A percentile compares a stretch with the other conserved stretches of the same genome.
Evolutionary conservation across 2,797 vertebrate genomes (phyloP).

Genomic region (Propithecus perrieri): DNA sequence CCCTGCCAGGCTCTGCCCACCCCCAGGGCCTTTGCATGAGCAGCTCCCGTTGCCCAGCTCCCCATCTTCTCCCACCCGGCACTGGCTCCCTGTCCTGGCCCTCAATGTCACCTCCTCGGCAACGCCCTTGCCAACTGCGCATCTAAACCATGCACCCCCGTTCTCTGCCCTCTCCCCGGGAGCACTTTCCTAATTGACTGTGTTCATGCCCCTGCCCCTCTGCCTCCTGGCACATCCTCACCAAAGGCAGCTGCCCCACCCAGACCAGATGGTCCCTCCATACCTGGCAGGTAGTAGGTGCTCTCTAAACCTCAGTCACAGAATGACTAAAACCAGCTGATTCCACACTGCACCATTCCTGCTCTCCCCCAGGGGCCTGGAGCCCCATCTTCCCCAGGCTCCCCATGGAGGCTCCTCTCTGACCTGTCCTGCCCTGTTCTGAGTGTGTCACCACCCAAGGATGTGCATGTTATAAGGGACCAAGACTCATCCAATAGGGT

Average conservation of each 20-base stretch:
- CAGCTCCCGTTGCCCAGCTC: not conserved
- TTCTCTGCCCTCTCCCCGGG: too few species aligned
- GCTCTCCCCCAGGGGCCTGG: not conserved
- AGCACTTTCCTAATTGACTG: not conserved
- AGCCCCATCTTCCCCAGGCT: not conserved
- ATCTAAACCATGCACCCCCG: not conserved
- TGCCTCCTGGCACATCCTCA: not conserved
- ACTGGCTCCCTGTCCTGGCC: not conserved
- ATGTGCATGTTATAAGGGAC: not conserved
- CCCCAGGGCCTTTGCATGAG: not conserved
- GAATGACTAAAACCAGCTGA: not conserved
- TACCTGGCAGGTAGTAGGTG: not conserved
- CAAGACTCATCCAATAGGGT: too few species aligned
- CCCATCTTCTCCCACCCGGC: rapidly evolving
- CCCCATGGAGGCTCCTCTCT: not conserved
- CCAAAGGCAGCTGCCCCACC: not conserved
- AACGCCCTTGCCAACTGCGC: not conserved
- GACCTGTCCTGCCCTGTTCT: not conserved
- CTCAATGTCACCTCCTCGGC: not conserved
- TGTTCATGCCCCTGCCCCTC: not conserved
- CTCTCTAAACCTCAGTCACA: not conserved
- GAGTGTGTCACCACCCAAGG: rapidly evolving
- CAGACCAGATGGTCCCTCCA: rapidly evolving
- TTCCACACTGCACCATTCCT: not conserved
- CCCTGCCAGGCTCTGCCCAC: not conserved